These are phyloP conservation scores for Corticium candelabrum DNA, from an alignment of 37 sponge, comb jelly and placozoan genomes.

Conservation along the genomic window DNA sequence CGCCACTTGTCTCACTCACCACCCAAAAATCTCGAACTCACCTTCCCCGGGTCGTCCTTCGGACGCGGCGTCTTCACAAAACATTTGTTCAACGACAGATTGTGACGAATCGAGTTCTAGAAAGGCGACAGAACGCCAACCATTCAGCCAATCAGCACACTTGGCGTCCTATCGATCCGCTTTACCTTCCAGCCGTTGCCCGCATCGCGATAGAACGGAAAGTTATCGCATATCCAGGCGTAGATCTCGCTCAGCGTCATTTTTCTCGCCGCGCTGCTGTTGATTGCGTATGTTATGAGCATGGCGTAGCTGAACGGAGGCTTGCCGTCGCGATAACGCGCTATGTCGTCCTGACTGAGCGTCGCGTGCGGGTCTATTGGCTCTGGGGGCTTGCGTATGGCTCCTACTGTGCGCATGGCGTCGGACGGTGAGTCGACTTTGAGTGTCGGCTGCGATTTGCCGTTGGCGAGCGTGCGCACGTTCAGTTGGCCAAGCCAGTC, in stretches of 20 bases:
- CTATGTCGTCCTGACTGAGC: conserved; percentile 53
- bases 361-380: conserved; percentile 67
- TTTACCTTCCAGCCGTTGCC: conserved; percentile 90
- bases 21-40: conserved; percentile 7
- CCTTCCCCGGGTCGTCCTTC: conserved; percentile 85
- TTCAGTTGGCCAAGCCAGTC: conserved; percentile 48
- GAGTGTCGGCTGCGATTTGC: not conserved
- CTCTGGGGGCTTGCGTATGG: conserved; percentile 51
- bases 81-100: conserved; percentile 85
- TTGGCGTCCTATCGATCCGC: not conserved
- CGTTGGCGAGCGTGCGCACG: conserved; percentile 22
- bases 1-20: not conserved
- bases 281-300: conserved; percentile 89
- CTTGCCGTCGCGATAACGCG: conserved; percentile 52
- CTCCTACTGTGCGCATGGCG: not conserved
- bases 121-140: not conserved
- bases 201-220: conserved; percentile 86
- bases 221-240: conserved; percentile 81
- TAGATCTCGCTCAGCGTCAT: conserved; percentile 92
- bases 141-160: not conserved
- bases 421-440: not conserved
- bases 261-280: conserved; percentile 50
- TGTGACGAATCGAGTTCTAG: conserved; percentile 86
- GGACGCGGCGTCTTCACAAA: conserved; percentile 74
- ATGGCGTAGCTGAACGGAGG: conserved; percentile 90